These are phyloP conservation scores for Orthosia gracilis DNA, from an alignment of 2,888 invertebrate genomes.

Conservation along the genomic window DNA sequence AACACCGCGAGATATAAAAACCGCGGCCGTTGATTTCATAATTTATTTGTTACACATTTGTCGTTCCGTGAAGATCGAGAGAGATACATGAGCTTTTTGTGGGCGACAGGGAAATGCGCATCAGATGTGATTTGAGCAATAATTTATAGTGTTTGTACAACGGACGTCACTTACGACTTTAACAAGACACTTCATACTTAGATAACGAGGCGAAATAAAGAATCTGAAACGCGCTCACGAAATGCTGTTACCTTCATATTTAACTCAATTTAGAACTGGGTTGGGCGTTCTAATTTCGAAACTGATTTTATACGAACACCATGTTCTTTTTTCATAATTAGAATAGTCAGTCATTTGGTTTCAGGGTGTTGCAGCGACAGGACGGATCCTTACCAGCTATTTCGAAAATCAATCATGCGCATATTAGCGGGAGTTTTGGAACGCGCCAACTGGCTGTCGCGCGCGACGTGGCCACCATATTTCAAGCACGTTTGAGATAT, in stretches of 20 bases:
- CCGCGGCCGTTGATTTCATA: conserved; percentile 89
- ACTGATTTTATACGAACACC: conserved; percentile 31
- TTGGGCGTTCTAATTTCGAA: conserved; percentile 52
- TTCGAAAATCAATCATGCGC: conserved; percentile 87
- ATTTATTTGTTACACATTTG: conserved; percentile 91
- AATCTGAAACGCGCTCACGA: conserved; percentile 60
- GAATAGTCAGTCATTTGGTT: conserved; percentile 46
- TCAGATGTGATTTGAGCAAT: conserved; percentile 90
- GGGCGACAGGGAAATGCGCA: conserved; percentile 86
- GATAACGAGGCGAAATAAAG: conserved; percentile 70
- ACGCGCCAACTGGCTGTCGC: conserved; percentile 88
- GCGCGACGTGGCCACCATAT: conserved; percentile 86
- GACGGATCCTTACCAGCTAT: conserved; percentile 64
- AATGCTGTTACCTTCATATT: conserved; percentile 54
- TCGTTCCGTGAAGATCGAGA: conserved; percentile 90
- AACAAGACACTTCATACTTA: conserved; percentile 77
- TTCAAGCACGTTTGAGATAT: conserved; percentile 89
- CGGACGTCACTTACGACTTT: conserved; percentile 84
- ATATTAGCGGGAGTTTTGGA: conserved; percentile 84
- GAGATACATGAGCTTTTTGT: conserved; percentile 90
- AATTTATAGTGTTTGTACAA: conserved; percentile 89
- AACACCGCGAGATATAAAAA: conserved; percentile 86
- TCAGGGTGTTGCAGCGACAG: conserved; percentile 35
- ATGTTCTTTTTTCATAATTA: conserved; percentile 55
- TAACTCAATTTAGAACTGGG: conserved; percentile 63